Conservation (phyloP, 2,797 vertebrate genomes). For the Trachops cirrhosus region DNA sequence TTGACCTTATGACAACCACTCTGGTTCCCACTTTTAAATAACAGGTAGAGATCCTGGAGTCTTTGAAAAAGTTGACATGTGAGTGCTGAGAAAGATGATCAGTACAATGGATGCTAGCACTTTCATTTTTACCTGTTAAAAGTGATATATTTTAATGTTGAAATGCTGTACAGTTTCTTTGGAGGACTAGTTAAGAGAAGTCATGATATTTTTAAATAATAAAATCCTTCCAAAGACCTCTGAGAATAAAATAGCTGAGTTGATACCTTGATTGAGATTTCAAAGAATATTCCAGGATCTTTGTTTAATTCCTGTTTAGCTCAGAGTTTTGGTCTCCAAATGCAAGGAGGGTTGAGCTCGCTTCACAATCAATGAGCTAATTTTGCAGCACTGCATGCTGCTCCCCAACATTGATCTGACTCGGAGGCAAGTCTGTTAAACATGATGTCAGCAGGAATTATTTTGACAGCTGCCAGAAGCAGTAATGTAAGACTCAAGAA, state of each 20-base stretch:
- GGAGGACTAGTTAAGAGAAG: not conserved
- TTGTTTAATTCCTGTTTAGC: not conserved
- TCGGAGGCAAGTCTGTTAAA: constrained; percentile 54
- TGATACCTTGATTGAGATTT: not conserved
- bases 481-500: constrained; percentile 40
- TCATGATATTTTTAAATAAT: not conserved
- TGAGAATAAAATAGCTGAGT: not conserved
- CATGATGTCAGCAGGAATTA: constrained; percentile 55
- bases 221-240: constrained; percentile 20
- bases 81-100: not conserved
- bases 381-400: constrained; percentile 35
- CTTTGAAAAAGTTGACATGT: not conserved
- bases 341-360: constrained; percentile 4
- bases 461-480: constrained; percentile 68
- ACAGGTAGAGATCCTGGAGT: not conserved
- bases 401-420: constrained; percentile 42
- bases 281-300: constrained; percentile 34
- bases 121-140: not conserved
- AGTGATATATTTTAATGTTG: constrained; percentile 5
- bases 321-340: constrained; percentile 43
- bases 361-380: constrained; percentile 66
- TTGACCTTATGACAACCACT: not conserved
- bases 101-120: not conserved
- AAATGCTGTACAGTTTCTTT: not conserved
- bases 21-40: not conserved